These are phyloP conservation scores for Drosophila colorata DNA, from an alignment of 2,888 invertebrate species.

Conservation along the genomic window DNA sequence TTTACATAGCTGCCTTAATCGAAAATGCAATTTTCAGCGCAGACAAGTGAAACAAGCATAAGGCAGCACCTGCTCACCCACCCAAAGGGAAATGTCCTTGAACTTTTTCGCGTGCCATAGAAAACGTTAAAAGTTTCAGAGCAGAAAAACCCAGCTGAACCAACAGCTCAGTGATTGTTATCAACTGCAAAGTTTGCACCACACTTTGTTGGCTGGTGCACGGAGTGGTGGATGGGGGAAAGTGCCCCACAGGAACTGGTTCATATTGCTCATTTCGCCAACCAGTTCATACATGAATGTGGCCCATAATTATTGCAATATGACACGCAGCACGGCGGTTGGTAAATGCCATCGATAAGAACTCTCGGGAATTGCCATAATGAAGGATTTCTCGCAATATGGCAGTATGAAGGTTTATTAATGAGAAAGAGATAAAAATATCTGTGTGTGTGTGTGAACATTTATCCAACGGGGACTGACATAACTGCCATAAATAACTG, in stretches of 20 bases:
- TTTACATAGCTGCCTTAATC: conserved; percentile 68
- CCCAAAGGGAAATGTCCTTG: conserved; percentile 59
- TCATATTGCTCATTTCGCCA: conserved; percentile 62
- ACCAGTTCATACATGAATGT: conserved; percentile 67
- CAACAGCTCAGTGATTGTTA: conserved; percentile 65
- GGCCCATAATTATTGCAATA: conserved; percentile 73
- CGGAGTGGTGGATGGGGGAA: background rate
- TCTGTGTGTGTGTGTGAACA: background rate
- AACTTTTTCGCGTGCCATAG: conserved; percentile 64
- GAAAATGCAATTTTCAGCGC: conserved; percentile 67
- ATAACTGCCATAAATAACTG: conserved; percentile 41
- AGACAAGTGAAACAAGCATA: conserved; percentile 59
- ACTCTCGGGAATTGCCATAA: conserved; percentile 42
- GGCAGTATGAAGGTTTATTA: conserved; percentile 19
- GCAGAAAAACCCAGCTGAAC: conserved; percentile 6
- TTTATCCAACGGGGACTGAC: conserved; percentile 5
- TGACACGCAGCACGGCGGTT: conserved; percentile 54
- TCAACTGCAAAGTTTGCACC: conserved; percentile 69
- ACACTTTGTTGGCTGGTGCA: conserved; percentile 42
- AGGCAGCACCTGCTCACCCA: background rate
- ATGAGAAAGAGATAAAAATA: conserved; percentile 1
- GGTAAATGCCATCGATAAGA: conserved; percentile 60
- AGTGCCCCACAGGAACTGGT: conserved; percentile 14
- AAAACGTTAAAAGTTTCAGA: conserved; percentile 42
- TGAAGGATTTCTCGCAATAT: conserved; percentile 29